phyloP scores from a whole-genome alignment of 2,113 vertebrate species.

The Dolichotis patagonum region DNA sequence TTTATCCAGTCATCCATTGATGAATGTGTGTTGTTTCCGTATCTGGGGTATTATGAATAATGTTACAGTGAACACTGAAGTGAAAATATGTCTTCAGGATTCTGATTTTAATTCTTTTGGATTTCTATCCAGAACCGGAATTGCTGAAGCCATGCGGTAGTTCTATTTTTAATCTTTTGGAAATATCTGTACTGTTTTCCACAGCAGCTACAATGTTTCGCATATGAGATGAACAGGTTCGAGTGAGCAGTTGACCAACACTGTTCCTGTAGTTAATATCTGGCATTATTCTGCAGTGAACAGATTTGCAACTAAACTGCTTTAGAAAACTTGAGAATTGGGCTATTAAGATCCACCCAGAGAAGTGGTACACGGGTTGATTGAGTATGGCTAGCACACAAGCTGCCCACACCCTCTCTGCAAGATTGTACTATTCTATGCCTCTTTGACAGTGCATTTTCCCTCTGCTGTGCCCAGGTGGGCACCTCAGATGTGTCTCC shows the following conservation, averaged over 20 bases:
- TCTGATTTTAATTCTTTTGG: not conserved
- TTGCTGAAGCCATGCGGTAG: not conserved
- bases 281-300: not conserved
- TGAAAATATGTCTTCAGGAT: not conserved
- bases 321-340: not conserved
- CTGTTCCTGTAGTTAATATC: not conserved
- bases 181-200: not conserved
- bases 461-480: not conserved
- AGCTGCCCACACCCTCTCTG: not conserved
- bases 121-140: not conserved
- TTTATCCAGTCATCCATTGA: not conserved
- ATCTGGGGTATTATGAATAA: not conserved
- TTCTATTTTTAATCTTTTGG: slow-evolving; percentile 4
- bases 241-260: not conserved
- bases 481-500: rapidly evolving
- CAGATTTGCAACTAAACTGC: not conserved
- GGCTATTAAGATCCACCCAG: not conserved
- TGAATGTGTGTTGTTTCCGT: not conserved
- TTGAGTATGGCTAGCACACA: not conserved
- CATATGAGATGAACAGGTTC: not conserved
- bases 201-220: not conserved
- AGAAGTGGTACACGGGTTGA: not conserved
- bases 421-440: not conserved
- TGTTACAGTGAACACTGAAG: not conserved
- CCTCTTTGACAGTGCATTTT: not conserved